phyloP scores from a whole-genome alignment of 1,140 invertebrate species.

The Anoplophora glabripennis region DNA sequence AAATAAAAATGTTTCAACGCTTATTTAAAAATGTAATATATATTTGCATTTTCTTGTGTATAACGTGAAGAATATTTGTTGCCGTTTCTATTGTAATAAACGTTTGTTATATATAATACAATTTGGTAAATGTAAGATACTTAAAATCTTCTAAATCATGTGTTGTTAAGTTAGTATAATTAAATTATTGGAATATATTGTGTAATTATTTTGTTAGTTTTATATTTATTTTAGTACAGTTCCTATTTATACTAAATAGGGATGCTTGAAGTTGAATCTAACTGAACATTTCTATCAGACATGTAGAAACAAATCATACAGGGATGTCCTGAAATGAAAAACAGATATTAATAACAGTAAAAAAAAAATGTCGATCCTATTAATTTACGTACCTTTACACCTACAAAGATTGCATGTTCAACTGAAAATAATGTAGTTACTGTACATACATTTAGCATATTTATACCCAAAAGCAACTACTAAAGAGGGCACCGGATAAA shows the following conservation, averaged over 20 bases:
- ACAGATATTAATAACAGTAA: background rate
- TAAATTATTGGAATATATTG: background rate
- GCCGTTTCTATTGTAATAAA: too few species aligned
- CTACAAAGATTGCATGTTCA: too few species aligned
- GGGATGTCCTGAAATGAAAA: conserved; percentile 32
- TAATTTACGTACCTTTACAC: background rate
- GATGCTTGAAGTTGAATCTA: conserved; percentile 1
- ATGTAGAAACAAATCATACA: conserved; percentile 34
- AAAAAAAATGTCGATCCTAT: background rate
- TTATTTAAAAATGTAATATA: conserved; percentile 16
- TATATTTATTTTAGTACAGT: too few species aligned
- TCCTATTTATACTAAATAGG: too few species aligned
- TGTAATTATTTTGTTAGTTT: background rate
- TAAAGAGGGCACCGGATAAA: background rate
- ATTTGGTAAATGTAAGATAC: background rate
- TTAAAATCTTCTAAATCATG: background rate
- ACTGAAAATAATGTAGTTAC: background rate
- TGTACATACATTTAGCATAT: background rate
- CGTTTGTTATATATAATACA: conserved; percentile 2
- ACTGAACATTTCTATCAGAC: conserved; percentile 32
- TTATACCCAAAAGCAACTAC: background rate
- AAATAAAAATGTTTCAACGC: conserved; percentile 15
- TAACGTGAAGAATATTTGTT: conserved; percentile 24
- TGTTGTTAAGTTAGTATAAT: background rate
- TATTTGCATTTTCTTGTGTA: conserved; percentile 14